These are phyloP conservation scores for Agonopterix heracliana DNA, from an alignment of 2,888 invertebrate genomes.

Conservation along the genomic window DNA sequence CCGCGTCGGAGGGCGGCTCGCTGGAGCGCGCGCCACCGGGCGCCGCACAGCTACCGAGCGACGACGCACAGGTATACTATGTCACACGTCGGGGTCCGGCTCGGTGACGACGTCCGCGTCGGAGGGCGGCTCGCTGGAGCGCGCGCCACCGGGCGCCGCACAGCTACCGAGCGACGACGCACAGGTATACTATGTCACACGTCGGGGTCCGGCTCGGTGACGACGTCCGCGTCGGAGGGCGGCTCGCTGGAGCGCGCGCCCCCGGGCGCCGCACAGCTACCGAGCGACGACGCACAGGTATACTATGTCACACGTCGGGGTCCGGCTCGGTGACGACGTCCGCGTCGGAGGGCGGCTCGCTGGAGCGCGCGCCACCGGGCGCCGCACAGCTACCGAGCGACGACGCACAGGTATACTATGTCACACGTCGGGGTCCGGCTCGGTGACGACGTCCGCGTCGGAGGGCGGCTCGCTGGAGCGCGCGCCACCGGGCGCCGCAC, in stretches of 20 bases:
- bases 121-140: slow-evolving; percentile 90
- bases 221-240: slow-evolving; percentile 89
- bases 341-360: no score
- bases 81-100: slow-evolving; percentile 87
- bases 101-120: slow-evolving; percentile 88
- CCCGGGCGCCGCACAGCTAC: slow-evolving; percentile 19
- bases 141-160: slow-evolving; percentile 60
- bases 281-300: slow-evolving; percentile 31
- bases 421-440: no score
- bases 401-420: no score
- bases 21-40: slow-evolving; percentile 80
- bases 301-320: no score
- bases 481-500: no score
- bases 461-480: no score
- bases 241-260: slow-evolving; percentile 88
- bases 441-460: no score
- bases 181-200: no score
- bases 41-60: slow-evolving; percentile 24
- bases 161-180: slow-evolving; percentile 31
- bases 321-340: no score
- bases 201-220: slow-evolving; percentile 86
- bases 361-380: no score
- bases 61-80: no score
- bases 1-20: slow-evolving; percentile 89
- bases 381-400: no score